A percentile compares a stretch with the other conserved stretches of the same genome.
These are phyloP conservation scores for Perccottus glenii DNA, from an alignment of 2,113 vertebrate species.

Conservation along the genomic window DNA sequence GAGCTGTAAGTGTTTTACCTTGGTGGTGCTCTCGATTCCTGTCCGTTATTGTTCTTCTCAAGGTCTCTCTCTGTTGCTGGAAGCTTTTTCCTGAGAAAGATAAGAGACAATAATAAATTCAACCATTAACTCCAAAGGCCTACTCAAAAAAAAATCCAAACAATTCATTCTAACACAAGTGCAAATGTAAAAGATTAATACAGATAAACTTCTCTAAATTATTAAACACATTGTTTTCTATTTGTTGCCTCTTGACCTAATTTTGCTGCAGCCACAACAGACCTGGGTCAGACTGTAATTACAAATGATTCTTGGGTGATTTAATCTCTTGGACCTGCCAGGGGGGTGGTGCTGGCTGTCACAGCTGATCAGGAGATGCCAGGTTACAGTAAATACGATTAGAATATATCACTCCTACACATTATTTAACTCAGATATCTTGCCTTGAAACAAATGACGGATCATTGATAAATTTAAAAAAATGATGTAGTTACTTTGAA, in stretches of 20 bases:
- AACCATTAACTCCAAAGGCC: no score
- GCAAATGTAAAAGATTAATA: neutral
- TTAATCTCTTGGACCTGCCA: slow-evolving; percentile 59
- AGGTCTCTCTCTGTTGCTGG: slow-evolving; percentile 95
- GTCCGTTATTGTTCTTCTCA: slow-evolving; percentile 92
- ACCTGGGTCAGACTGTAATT: slow-evolving; percentile 44
- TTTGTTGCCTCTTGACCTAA: slow-evolving; percentile 44
- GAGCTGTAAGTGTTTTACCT: slow-evolving; percentile 73
- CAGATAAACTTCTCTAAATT: no score
- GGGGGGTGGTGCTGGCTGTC: slow-evolving; percentile 39
- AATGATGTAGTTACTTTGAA: no score
- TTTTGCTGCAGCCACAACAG: slow-evolving; percentile 44
- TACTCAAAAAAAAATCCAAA: neutral
- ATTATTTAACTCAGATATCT: neutral
- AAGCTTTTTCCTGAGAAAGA: slow-evolving; percentile 88
- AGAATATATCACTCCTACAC: slow-evolving; percentile 14
- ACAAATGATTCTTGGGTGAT: slow-evolving; percentile 49
- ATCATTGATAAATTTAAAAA: no score
- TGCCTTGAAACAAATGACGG: neutral
- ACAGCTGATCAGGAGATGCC: slow-evolving; percentile 13
- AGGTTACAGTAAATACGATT: neutral
- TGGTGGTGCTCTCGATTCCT: slow-evolving; percentile 87
- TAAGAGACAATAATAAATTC: slow-evolving; percentile 23
- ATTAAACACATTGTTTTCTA: slow-evolving; percentile 18
- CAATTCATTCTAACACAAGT: neutral